Conservation (phyloP, 2,888 invertebrate genomes). For the Diaphora mendica region DNA sequence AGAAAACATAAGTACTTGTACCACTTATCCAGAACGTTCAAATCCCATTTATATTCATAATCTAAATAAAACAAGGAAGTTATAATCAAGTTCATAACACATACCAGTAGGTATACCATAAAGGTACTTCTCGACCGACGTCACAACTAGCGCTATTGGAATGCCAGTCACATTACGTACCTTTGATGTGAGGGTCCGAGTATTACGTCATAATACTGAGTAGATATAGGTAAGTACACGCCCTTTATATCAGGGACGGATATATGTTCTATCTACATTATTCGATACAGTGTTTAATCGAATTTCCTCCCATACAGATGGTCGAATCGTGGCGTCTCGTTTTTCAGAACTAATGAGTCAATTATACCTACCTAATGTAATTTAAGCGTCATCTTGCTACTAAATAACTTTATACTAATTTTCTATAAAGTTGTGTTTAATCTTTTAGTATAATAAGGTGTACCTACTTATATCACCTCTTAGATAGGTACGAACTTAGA, state of each 20-base stretch:
- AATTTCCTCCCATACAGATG: neutral
- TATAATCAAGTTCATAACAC: conserved; percentile 12
- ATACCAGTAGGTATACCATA: neutral
- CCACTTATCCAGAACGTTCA: neutral
- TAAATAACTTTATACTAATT: neutral
- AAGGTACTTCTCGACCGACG: conserved; percentile 22
- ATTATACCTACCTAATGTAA: neutral
- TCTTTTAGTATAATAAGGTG: neutral
- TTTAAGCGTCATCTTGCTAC: neutral
- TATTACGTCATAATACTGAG: conserved; percentile 18
- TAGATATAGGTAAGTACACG: neutral
- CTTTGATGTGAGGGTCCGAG: conserved; percentile 8
- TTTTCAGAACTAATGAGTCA: neutral
- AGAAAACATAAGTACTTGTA: neutral
- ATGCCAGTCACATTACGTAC: conserved; percentile 38
- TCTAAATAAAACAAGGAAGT: neutral
- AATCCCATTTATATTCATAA: neutral
- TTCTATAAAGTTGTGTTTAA: neutral
- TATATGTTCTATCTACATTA: neutral
- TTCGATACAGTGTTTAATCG: neutral
- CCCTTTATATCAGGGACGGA: neutral
- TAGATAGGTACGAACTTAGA: no score
- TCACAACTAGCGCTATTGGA: conserved; percentile 36
- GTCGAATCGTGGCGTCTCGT: neutral
- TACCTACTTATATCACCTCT: no score